Conservation (phyloP, 2,113 vertebrate species). For the Anseranas semipalmata region DNA sequence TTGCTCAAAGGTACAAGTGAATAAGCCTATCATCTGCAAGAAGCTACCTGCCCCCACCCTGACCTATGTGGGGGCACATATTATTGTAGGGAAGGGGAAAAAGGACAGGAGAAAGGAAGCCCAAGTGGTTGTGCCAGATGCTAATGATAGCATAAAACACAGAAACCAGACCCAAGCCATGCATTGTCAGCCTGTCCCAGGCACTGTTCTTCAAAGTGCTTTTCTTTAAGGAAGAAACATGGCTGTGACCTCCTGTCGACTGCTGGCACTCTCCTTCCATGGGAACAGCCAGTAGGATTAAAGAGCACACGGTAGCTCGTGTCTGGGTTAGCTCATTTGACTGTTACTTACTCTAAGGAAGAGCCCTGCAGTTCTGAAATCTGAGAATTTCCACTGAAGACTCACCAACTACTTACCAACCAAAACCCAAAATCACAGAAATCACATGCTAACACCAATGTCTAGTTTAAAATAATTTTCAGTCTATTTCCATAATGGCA, state of each 20-base stretch:
- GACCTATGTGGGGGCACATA: background rate
- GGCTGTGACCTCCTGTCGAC: background rate
- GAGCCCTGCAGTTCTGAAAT: background rate
- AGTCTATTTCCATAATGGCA: background rate
- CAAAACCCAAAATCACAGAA: background rate
- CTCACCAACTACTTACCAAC: background rate
- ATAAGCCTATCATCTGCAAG: background rate
- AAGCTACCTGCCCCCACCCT: background rate
- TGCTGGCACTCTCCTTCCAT: background rate
- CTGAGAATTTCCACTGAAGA: background rate
- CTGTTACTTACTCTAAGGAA: background rate
- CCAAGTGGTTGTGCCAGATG: background rate
- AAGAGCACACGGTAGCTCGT: background rate
- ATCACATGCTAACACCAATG: background rate
- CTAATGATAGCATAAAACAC: background rate
- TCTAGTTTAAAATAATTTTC: background rate
- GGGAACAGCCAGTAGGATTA: background rate
- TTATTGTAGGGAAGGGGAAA: background rate
- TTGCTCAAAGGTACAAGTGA: fast-evolving
- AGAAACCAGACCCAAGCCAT: background rate
- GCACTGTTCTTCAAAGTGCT: background rate
- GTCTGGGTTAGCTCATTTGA: background rate
- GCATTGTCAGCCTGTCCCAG: background rate
- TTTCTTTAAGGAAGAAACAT: background rate
- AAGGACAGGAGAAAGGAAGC: background rate